Percentiles rank a stretch among this genome's conserved stretches.
phyloP scores from a whole-genome alignment of 2,797 vertebrate genomes.

The Cheirogaleus major region DNA sequence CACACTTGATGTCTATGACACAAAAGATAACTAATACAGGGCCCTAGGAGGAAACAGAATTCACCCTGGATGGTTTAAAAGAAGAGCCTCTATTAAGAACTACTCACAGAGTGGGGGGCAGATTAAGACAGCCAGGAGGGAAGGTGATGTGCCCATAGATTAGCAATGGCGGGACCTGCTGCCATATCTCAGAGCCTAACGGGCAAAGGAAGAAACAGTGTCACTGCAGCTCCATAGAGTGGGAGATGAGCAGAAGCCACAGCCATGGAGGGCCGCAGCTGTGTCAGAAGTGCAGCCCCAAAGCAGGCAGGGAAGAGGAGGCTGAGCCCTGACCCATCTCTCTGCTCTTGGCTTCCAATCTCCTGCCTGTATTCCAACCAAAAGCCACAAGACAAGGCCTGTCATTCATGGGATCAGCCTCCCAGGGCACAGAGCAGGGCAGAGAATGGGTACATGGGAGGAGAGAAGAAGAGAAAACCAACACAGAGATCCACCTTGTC shows the following conservation, averaged over 20 bases:
- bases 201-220: background rate
- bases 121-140: background rate
- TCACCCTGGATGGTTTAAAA: constrained; percentile 7
- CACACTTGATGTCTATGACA: background rate
- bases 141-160: background rate
- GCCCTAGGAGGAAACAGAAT: constrained; percentile 17
- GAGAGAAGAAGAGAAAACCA: background rate
- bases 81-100: constrained; percentile 38
- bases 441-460: background rate
- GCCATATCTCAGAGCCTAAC: background rate
- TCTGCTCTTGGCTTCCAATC: background rate
- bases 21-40: background rate
- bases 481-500: background rate
- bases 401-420: background rate
- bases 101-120: background rate
- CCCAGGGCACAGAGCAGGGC: background rate
- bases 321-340: background rate
- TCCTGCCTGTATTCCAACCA: background rate
- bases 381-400: background rate
- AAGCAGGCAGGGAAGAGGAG: background rate
- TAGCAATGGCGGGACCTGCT: background rate
- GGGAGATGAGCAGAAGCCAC: background rate
- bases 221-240: background rate
- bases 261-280: background rate
- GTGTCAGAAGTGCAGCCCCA: background rate